These are phyloP conservation scores for Tenodera sinensis DNA, from an alignment of 2,888 invertebrate species.

Conservation along the genomic window DNA sequence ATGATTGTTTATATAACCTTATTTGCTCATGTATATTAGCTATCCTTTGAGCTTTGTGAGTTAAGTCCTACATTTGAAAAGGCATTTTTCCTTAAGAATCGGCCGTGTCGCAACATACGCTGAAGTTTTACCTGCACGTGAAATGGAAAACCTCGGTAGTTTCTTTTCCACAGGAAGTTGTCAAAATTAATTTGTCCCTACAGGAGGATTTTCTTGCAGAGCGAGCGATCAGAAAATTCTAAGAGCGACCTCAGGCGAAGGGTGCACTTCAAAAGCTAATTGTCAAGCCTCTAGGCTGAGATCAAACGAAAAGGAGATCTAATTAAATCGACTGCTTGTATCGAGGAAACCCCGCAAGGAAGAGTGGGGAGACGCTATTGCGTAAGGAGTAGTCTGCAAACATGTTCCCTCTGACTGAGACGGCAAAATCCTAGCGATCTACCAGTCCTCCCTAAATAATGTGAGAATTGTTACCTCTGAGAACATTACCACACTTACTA, in stretches of 20 bases:
- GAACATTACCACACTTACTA: no score
- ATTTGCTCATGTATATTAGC: no score
- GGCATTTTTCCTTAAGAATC: no score
- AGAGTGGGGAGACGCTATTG: not conserved
- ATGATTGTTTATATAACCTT: no score
- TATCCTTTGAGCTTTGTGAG: no score
- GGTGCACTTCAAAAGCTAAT: not conserved
- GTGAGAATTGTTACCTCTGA: no score
- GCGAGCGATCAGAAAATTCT: not conserved
- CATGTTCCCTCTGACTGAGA: not conserved
- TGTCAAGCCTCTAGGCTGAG: not conserved
- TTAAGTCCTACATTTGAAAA: no score
- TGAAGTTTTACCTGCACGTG: no score
- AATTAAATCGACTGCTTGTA: not conserved
- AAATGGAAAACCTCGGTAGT: no score
- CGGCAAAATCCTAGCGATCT: not conserved
- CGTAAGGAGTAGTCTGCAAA: not conserved
- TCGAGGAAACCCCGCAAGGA: constrained; percentile 6
- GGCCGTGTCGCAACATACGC: no score
- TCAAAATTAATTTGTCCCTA: not conserved
- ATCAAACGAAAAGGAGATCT: not conserved
- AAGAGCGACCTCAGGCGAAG: not conserved
- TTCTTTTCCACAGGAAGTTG: not conserved
- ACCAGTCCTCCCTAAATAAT: not conserved
- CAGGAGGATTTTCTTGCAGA: not conserved